These are phyloP conservation scores for Ctena decussata DNA, from an alignment of 2,888 invertebrate genomes.

Conservation along the genomic window DNA sequence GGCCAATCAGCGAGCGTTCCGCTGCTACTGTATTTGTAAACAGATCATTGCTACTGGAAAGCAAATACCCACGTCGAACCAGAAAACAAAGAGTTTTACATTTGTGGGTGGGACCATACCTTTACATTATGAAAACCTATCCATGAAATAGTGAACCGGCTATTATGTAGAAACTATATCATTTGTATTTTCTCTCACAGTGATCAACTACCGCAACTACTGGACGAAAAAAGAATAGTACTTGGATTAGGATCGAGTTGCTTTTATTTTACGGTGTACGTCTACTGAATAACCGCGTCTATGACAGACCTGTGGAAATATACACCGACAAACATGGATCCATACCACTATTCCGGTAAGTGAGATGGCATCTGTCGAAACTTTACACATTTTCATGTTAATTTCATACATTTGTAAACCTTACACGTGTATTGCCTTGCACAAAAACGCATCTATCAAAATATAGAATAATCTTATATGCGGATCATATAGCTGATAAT, in stretches of 20 bases:
- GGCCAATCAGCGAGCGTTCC: conserved; percentile 50
- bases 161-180: conserved; percentile 66
- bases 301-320: conserved; percentile 61
- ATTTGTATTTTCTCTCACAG: conserved; percentile 65
- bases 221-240: conserved; percentile 61
- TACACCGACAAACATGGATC: conserved; percentile 63
- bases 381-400: conserved; percentile 14
- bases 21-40: conserved; percentile 58
- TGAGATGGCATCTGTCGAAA: conserved; percentile 38
- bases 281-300: conserved; percentile 28
- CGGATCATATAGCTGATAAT: background rate
- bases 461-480: background rate
- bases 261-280: conserved; percentile 42
- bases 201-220: conserved; percentile 56
- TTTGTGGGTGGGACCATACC: conserved; percentile 56
- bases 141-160: conserved; percentile 66
- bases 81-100: conserved; percentile 66
- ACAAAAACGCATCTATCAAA: background rate
- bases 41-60: conserved; percentile 52
- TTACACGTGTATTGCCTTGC: background rate
- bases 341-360: conserved; percentile 68
- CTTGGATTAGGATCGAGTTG: conserved; percentile 52
- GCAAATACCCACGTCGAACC: conserved; percentile 40
- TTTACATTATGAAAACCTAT: conserved; percentile 69
- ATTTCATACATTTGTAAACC: conserved; percentile 27